Evolutionary conservation across 2,113 vertebrate genomes (phyloP).

Genomic region (Baryphthengus martii): DNA sequence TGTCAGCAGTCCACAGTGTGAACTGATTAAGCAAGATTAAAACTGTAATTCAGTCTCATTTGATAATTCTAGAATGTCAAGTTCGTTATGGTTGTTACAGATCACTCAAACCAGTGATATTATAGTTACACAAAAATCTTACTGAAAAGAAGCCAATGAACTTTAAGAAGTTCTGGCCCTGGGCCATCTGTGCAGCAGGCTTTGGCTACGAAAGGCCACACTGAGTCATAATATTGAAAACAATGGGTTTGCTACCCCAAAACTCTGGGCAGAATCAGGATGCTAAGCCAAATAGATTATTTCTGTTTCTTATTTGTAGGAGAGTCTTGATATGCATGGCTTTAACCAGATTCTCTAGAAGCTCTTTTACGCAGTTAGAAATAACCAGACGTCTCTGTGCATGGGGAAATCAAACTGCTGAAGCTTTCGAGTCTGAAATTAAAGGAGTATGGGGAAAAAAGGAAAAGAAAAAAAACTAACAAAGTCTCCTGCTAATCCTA

Average conservation of each 20-base stretch:
- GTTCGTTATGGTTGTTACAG: not conserved
- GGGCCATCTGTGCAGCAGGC: not conserved
- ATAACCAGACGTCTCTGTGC: not conserved
- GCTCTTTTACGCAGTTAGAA: not conserved
- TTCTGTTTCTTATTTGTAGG: not conserved
- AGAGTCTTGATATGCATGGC: not conserved
- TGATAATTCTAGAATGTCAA: not conserved
- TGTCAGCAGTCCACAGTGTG: not conserved
- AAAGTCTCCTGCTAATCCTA: not conserved
- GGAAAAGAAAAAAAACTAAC: not conserved
- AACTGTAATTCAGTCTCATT: not conserved
- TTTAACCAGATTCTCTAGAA: not conserved
- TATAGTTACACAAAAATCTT: not conserved
- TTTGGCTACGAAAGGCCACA: not conserved
- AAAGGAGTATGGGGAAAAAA: not conserved
- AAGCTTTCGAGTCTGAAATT: not conserved
- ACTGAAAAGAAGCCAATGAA: not conserved
- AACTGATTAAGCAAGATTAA: not conserved
- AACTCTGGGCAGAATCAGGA: not conserved
- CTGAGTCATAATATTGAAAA: not conserved
- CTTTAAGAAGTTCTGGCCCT: not conserved
- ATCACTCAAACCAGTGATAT: not conserved
- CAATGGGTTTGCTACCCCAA: not conserved
- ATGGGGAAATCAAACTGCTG: slow-evolving; percentile 22
- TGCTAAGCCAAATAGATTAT: not conserved